Conservation (phyloP, 2,797 vertebrate genomes). For the Bovichtus variegatus region DNA sequence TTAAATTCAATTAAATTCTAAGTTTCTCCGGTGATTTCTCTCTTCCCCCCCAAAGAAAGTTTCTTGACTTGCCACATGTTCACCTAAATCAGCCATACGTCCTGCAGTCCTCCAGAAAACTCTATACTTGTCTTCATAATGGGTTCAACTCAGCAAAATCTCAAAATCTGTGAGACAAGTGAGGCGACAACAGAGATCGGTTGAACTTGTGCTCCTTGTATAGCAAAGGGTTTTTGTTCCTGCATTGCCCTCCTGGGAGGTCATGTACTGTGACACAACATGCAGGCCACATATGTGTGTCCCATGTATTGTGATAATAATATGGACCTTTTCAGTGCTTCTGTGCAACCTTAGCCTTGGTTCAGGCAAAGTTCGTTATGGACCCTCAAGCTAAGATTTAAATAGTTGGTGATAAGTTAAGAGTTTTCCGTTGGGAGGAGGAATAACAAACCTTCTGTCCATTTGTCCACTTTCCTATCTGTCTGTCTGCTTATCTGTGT, state of each 20-base stretch:
- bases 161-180: constrained; percentile 51
- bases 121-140: constrained; percentile 42
- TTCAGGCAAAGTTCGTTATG: not conserved
- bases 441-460: not conserved
- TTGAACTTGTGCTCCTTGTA: constrained; percentile 53
- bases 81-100: not conserved
- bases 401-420: not conserved
- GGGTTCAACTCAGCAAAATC: constrained; percentile 49
- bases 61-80: constrained; percentile 18
- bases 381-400: not conserved
- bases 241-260: constrained; percentile 72
- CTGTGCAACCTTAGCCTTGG: constrained; percentile 40
- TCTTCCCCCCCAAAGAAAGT: not conserved
- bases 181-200: constrained; percentile 50
- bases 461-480: not conserved
- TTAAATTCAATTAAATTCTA: too few species aligned
- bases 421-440: not conserved
- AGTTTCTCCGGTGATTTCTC: too few species aligned
- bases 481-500: not conserved
- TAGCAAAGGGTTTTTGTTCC: constrained; percentile 63
- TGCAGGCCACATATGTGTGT: constrained; percentile 36
- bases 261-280: constrained; percentile 52
- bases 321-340: constrained; percentile 33
- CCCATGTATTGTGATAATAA: constrained; percentile 44
- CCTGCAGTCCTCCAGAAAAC: constrained; percentile 26